Conservation (phyloP, 1,140 invertebrate genomes). For the Saccostrea glomerata region DNA sequence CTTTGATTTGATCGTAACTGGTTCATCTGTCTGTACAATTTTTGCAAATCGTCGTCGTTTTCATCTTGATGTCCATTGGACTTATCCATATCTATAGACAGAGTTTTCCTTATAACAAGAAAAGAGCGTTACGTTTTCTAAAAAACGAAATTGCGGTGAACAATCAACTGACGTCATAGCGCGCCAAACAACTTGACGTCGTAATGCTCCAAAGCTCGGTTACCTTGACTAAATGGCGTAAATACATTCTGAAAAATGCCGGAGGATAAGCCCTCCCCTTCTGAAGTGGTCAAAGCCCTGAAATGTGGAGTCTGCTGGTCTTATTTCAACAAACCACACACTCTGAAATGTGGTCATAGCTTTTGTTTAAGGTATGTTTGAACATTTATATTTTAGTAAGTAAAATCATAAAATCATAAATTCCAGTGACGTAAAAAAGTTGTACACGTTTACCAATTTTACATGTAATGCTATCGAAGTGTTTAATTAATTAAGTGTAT, state of each 20-base stretch:
- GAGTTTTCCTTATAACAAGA: neutral
- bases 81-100: neutral
- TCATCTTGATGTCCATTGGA: neutral
- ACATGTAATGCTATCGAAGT: no score
- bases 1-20: slow-evolving; percentile 6
- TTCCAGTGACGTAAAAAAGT: no score
- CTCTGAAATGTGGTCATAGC: slow-evolving; percentile 48
- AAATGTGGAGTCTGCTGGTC: slow-evolving; percentile 45
- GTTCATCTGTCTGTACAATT: neutral
- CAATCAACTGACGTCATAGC: slow-evolving; percentile 17
- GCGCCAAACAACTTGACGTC: neutral
- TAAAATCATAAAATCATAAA: no score
- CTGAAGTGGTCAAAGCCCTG: slow-evolving; percentile 19
- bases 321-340: slow-evolving; percentile 43
- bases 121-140: neutral
- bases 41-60: slow-evolving; percentile 8
- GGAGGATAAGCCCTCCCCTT: neutral
- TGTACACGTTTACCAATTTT: no score
- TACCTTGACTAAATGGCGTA: neutral
- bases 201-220: neutral
- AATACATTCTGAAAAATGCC: slow-evolving; percentile 31
- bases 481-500: no score
- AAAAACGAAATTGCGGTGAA: neutral
- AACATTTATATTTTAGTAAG: neutral
- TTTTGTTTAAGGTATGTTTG: slow-evolving; percentile 42